Base-by-base conservation (phyloP, 1,140 invertebrate species). In the Aleiodes sp. region DNA sequence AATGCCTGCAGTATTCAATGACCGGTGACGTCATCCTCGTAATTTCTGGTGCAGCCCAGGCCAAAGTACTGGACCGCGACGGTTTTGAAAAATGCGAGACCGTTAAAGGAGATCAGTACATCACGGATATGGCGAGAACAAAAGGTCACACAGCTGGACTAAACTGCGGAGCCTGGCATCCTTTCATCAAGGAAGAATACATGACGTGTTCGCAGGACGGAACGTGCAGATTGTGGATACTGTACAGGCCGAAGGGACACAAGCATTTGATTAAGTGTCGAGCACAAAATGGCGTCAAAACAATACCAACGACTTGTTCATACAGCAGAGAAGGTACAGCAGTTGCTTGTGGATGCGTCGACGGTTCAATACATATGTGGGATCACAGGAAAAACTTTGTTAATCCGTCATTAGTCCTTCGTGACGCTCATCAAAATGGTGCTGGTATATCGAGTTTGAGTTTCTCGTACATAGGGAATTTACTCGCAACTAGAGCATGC, bases 301-400 rank as follows among this genome's bases (percentile, higher is more conserved):
- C 94, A 0, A 90, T 92, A 37, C 96, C 98, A 0, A 96, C 94
- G 0, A 87, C 94, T 0, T 96, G 96, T 76, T 87, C 88, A 1
- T 98, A 94, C 77, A 96, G 91, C 68, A 86, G 93, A 65, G 97
- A 99, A 84, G 97, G 97, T 0, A 93, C 94, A 65, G 89, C 94
- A 0, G 91, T 99, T 16, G 94, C 94, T 0, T 94, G 94, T 63
- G 98, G 93, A 0, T 99, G 98, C 80, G 89, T 91, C 26, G 98
- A 99, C 85, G 98, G 98, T 1, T 98, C 96, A 0, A 93, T 99
- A 74, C 97, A 99, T 84, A 93, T 99, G 84, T 99, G 98, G 98
- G 98, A 99, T 82, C 93, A 96, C 59, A 89, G 97, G 39, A 93
- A 92, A 78, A 92, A 90, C 76, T 92, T 90, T 74, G 92, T 93